phyloP scores from a whole-genome alignment of 2,797 vertebrate genomes.

The Numenius phaeopus region DNA sequence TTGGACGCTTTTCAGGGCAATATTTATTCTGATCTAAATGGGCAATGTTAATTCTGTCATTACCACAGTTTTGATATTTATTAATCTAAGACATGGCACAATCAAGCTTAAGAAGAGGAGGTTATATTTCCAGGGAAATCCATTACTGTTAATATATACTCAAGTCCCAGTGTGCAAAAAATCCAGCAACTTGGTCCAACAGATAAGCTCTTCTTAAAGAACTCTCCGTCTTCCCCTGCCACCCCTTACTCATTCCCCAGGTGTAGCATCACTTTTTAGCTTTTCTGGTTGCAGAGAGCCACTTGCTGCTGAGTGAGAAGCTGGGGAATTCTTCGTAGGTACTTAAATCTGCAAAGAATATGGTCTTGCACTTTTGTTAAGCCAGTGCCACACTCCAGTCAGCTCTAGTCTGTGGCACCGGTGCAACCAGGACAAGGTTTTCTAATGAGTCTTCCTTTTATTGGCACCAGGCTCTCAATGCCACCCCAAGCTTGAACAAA shows the following conservation, averaged over 20 bases:
- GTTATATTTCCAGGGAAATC: not conserved
- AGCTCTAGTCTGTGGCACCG: not conserved
- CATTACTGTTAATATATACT: not conserved
- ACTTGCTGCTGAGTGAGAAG: not conserved
- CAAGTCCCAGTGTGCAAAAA: not conserved
- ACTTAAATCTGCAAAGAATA: not conserved
- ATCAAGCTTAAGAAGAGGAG: not conserved
- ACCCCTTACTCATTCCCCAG: not conserved
- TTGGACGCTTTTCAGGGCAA: constrained; percentile 16
- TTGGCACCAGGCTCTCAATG: not conserved
- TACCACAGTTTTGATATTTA: not conserved
- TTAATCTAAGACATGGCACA: not conserved
- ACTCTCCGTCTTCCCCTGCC: not conserved
- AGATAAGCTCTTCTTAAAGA: not conserved
- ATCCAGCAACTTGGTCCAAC: not conserved
- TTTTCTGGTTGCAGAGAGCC: not conserved
- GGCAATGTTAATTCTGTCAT: not conserved
- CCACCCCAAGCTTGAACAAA: not conserved
- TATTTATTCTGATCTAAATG: not conserved
- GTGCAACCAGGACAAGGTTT: not conserved
- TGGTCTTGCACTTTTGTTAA: not conserved
- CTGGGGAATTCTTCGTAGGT: not conserved
- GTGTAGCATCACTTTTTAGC: not conserved
- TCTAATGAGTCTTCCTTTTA: not conserved
- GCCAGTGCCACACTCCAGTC: not conserved